Percentiles rank a stretch among this genome's conserved stretches.
These are phyloP conservation scores for Cheilosia impressa DNA, from an alignment of 2,888 invertebrate species.

Conservation along the genomic window DNA sequence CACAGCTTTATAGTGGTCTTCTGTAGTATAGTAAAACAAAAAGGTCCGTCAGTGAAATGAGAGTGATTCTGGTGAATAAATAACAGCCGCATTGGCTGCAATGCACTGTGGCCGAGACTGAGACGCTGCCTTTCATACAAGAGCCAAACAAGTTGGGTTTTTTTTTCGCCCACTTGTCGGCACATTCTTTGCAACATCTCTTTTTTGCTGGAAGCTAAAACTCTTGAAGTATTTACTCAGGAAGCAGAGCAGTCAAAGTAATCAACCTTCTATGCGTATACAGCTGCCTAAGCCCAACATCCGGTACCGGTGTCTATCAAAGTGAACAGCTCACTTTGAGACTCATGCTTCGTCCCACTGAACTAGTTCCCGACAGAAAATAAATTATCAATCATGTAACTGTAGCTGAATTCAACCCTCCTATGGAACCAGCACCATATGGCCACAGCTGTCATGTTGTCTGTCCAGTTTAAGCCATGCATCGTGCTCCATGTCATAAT, in stretches of 20 bases:
- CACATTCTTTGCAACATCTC: too few relatives aligned
- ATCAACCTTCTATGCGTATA: background rate
- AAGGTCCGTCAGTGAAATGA: too few relatives aligned
- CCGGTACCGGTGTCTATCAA: background rate
- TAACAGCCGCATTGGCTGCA: too few relatives aligned
- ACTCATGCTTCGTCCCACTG: background rate
- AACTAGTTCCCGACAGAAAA: background rate
- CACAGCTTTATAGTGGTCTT: constrained; percentile 1
- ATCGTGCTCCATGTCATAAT: constrained; percentile 20
- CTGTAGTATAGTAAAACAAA: constrained; percentile 11
- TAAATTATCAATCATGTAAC: background rate
- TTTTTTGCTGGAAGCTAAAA: too few relatives aligned
- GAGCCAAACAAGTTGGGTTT: too few relatives aligned
- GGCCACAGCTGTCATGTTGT: constrained; percentile 57
- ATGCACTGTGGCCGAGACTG: too few relatives aligned
- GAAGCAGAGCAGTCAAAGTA: background rate
- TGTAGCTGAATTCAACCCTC: background rate
- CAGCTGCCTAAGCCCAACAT: background rate
- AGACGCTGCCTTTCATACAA: too few relatives aligned
- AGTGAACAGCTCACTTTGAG: background rate
- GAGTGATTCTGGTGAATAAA: too few relatives aligned
- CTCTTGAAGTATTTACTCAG: too few relatives aligned
- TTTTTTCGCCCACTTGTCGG: too few relatives aligned
- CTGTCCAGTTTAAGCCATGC: constrained; percentile 36
- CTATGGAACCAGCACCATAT: background rate